Conservation (phyloP, 2,113 vertebrate genomes). For the Ahaetulla prasina region DNA sequence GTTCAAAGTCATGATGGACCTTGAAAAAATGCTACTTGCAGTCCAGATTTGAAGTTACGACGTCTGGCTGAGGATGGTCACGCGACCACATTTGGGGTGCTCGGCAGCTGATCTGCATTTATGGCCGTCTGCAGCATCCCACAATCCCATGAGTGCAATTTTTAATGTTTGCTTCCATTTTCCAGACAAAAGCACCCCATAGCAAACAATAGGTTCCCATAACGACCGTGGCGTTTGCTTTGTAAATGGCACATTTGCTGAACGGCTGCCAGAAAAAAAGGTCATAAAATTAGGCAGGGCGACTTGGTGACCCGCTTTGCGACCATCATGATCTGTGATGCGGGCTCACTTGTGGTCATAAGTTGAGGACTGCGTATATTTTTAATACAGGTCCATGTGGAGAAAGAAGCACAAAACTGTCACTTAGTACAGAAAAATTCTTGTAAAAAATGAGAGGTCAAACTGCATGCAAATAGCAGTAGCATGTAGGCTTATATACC, state of each 20-base stretch:
- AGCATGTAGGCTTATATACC: too few species aligned
- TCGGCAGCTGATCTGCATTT: too few species aligned
- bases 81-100: too few species aligned
- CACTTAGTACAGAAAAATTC: not conserved
- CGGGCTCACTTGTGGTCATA: not conserved
- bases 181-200: not conserved
- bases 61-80: too few species aligned
- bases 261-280: not conserved
- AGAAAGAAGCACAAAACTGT: not conserved
- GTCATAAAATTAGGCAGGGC: not conserved
- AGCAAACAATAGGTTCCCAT: not conserved
- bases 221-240: not conserved
- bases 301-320: not conserved
- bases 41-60: too few species aligned
- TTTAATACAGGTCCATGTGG: not conserved
- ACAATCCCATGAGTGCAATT: not conserved
- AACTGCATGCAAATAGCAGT: not conserved
- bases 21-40: not conserved
- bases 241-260: not conserved
- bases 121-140: too few species aligned
- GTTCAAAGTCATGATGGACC: not conserved
- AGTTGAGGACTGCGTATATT: not conserved
- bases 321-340: not conserved
- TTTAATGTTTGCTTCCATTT: not conserved
- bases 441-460: not conserved